phyloP scores from a whole-genome alignment of 2,113 vertebrate genomes.

The Todiramphus saurophagus region DNA sequence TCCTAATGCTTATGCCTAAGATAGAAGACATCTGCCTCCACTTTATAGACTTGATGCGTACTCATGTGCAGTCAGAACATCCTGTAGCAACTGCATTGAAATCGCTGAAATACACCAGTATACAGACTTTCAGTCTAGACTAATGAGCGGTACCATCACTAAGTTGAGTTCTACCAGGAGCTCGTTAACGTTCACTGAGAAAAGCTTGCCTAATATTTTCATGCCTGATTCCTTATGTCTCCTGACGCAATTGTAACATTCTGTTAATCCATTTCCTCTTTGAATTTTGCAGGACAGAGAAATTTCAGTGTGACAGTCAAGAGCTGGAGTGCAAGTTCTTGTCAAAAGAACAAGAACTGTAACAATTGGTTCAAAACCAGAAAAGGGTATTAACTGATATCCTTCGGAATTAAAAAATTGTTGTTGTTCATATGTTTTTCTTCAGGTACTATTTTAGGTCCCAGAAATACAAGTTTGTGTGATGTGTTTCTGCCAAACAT shows the following conservation, averaged over 20 bases:
- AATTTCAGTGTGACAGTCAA: slow-evolving; percentile 81
- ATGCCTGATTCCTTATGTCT: background rate
- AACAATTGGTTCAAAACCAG: slow-evolving; percentile 85
- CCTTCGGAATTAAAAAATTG: background rate
- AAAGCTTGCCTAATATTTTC: background rate
- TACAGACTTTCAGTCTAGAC: background rate
- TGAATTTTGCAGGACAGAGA: slow-evolving; percentile 81
- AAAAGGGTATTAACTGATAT: slow-evolving; percentile 69
- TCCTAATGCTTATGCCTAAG: background rate
- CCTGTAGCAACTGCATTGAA: background rate
- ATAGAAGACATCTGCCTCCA: background rate
- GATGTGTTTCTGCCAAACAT: background rate
- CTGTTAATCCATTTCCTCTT: background rate
- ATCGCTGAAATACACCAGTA: background rate
- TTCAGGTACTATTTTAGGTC: background rate
- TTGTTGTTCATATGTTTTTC: background rate
- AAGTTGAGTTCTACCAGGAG: background rate
- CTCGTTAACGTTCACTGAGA: background rate
- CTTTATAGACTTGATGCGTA: background rate
- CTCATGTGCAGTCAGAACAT: background rate
- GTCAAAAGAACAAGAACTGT: slow-evolving; percentile 86
- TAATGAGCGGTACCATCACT: background rate
- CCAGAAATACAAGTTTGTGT: background rate
- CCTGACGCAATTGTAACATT: background rate
- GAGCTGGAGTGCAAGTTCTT: slow-evolving; percentile 82